Conservation (phyloP, 2,797 vertebrate species). For the Channallabes apus region DNA sequence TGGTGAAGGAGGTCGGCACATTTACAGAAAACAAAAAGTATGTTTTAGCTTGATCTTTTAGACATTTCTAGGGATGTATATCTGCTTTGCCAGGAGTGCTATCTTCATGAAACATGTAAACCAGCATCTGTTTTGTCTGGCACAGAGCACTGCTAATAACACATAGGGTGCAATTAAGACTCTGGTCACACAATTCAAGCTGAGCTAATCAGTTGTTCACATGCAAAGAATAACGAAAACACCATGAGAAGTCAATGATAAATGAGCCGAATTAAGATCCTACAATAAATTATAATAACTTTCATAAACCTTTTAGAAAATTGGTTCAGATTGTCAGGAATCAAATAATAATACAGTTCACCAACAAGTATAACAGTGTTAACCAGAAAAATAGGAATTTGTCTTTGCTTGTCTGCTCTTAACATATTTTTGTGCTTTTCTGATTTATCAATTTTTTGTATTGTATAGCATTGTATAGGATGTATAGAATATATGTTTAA, state of each 20-base stretch:
- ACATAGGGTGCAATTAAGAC: slow-evolving; percentile 58
- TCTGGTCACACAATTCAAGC: slow-evolving; percentile 45
- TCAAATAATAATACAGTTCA: neutral
- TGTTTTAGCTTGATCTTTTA: neutral
- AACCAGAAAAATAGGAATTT: neutral
- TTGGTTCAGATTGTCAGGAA: neutral
- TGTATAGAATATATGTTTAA: neutral
- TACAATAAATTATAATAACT: neutral
- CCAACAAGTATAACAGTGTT: neutral
- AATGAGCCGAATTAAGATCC: neutral
- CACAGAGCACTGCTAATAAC: slow-evolving; percentile 32
- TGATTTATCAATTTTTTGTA: neutral
- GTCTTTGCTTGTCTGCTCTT: neutral
- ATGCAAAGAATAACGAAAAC: slow-evolving; percentile 36
- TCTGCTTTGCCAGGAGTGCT: neutral
- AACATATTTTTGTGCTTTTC: neutral
- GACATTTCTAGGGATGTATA: slow-evolving; percentile 1
- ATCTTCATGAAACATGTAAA: slow-evolving; percentile 36
- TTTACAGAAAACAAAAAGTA: neutral
- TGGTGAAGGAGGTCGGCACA: neutral
- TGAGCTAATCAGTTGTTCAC: slow-evolving; percentile 51
- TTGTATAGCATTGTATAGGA: no score
- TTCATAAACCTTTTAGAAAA: neutral
- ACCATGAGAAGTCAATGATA: neutral
- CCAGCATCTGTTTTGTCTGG: slow-evolving; percentile 36